Conservation (phyloP, 2,888 invertebrate genomes). For the Trisateles emortualis region DNA sequence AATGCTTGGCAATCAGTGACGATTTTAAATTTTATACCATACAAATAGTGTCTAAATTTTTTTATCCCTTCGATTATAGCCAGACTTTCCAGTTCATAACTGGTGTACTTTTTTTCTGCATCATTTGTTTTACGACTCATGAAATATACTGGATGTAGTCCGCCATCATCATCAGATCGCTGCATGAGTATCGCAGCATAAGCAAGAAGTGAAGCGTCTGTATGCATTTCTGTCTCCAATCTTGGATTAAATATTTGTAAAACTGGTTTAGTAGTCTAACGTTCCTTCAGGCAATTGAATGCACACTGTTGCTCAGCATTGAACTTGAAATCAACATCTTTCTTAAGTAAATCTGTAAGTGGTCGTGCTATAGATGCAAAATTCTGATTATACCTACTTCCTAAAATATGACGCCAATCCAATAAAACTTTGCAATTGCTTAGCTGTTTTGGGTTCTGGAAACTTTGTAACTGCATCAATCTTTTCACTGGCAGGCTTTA, state of each 20-base stretch:
- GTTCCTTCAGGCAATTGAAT: constrained; percentile 28
- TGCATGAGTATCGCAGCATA: constrained; percentile 38
- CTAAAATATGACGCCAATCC: constrained; percentile 36
- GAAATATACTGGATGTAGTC: constrained; percentile 30
- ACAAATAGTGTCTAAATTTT: constrained; percentile 44
- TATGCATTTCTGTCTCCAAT: constrained; percentile 32
- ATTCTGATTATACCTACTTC: constrained; percentile 37
- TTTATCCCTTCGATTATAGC: constrained; percentile 41
- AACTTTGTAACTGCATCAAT: neutral
- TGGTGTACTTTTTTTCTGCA: constrained; percentile 36
- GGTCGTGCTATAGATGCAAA: constrained; percentile 39
- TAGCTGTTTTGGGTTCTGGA: constrained; percentile 24
- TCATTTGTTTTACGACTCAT: constrained; percentile 35
- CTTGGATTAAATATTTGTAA: neutral
- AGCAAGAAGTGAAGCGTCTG: constrained; percentile 32
- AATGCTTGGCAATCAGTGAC: constrained; percentile 45
- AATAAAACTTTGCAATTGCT: constrained; percentile 34
- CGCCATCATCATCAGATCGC: constrained; percentile 11
- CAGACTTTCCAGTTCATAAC: constrained; percentile 46
- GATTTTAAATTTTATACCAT: constrained; percentile 42
- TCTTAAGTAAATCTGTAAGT: neutral
- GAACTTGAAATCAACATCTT: constrained; percentile 19
- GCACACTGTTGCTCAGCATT: constrained; percentile 12
- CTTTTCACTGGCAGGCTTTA: constrained; percentile 17
- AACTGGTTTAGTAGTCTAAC: constrained; percentile 28